Conservation (phyloP, 2,888 invertebrate genomes). For the Diabrotica balteata region DNA sequence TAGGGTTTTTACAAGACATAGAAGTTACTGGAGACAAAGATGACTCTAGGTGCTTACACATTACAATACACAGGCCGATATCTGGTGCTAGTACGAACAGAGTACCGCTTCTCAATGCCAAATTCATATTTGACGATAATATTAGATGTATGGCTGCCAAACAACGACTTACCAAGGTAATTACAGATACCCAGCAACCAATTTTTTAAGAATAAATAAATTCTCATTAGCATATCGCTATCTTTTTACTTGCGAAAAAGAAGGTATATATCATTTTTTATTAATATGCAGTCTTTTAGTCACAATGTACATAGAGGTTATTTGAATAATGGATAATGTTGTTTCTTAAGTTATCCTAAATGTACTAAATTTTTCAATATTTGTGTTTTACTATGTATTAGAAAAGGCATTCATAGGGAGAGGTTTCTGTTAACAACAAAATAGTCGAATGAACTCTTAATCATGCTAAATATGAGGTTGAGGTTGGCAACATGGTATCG, state of each 20-base stretch:
- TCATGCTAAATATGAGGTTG: too few relatives aligned
- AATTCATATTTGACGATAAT: slow-evolving; percentile 98
- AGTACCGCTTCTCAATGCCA: slow-evolving; percentile 84
- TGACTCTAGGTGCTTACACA: slow-evolving; percentile 92
- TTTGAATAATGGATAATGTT: too few relatives aligned
- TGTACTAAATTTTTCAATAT: too few relatives aligned
- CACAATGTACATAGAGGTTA: too few relatives aligned
- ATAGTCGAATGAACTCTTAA: too few relatives aligned
- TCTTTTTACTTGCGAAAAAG: not conserved
- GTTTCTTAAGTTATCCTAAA: too few relatives aligned
- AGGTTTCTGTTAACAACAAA: too few relatives aligned
- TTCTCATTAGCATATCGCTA: not conserved
- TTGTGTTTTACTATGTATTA: too few relatives aligned
- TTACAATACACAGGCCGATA: slow-evolving; percentile 87
- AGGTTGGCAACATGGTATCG: too few relatives aligned
- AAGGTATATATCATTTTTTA: not conserved
- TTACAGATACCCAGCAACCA: too few relatives aligned
- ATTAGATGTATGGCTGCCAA: slow-evolving; percentile 99
- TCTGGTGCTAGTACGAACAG: slow-evolving; percentile 71
- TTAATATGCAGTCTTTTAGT: not conserved
- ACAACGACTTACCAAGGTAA: slow-evolving; percentile 81
- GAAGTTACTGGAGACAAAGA: slow-evolving; percentile 96
- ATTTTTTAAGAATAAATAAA: too few relatives aligned
- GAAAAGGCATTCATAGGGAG: too few relatives aligned
- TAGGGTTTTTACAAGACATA: slow-evolving; percentile 94